phyloP scores from a whole-genome alignment of 2,888 invertebrate genomes.

The Lymantria dispar region DNA sequence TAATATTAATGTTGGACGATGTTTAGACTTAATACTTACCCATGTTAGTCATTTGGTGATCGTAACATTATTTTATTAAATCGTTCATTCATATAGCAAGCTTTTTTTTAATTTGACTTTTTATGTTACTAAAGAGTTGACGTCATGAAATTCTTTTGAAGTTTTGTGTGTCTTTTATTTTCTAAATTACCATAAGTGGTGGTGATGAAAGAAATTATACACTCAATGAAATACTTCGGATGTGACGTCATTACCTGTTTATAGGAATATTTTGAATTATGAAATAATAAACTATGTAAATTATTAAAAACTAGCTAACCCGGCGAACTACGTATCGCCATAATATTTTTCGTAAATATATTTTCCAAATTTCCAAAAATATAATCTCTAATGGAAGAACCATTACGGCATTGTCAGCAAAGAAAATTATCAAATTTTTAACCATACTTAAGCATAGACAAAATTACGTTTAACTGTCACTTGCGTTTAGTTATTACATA shows the following conservation, averaged over 20 bases:
- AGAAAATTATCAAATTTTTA: too few relatives aligned
- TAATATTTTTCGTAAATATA: too few relatives aligned
- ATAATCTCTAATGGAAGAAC: too few relatives aligned
- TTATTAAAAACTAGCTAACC: too few relatives aligned
- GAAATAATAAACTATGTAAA: too few relatives aligned
- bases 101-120: slow-evolving; percentile 9
- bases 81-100: slow-evolving; percentile 12
- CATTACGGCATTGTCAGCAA: too few relatives aligned
- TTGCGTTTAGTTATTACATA: too few relatives aligned
- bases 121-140: slow-evolving; percentile 9
- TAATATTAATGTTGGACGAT: slow-evolving; percentile 61
- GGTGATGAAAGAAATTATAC: not conserved
- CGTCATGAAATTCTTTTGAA: slow-evolving; percentile 12
- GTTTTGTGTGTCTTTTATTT: not conserved
- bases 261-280: not conserved
- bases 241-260: not conserved
- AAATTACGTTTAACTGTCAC: too few relatives aligned
- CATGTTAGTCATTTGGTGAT: slow-evolving; percentile 42
- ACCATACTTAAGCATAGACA: too few relatives aligned
- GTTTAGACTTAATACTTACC: slow-evolving; percentile 40
- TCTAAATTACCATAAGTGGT: not conserved
- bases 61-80: slow-evolving; percentile 29
- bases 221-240: not conserved
- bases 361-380: too few relatives aligned
- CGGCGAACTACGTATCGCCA: too few relatives aligned